Conservation (phyloP, 2,797 vertebrate genomes). For the Malacoraja senta region DNA sequence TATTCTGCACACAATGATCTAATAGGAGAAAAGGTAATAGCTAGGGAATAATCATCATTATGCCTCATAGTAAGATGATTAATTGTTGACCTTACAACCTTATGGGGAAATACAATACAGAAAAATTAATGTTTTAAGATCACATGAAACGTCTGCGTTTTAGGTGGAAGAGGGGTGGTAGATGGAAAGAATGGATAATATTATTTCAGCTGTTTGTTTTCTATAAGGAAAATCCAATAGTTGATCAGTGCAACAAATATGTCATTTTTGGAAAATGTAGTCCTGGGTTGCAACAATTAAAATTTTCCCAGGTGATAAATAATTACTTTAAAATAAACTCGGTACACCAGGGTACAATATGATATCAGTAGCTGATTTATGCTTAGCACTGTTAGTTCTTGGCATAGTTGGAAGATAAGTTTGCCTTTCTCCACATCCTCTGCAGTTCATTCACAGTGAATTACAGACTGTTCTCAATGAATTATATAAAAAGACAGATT, state of each 20-base stretch:
- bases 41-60: neutral
- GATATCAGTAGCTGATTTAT: neutral
- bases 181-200: neutral
- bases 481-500: constrained; percentile 36
- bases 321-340: neutral
- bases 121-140: neutral
- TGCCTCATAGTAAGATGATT: neutral
- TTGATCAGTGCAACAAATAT: neutral
- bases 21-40: neutral
- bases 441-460: constrained; percentile 1
- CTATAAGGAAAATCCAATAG: neutral
- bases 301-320: neutral
- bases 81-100: neutral
- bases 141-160: neutral
- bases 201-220: neutral
- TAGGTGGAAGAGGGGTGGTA: neutral
- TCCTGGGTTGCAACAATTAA: neutral
- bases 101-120: neutral
- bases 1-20: neutral
- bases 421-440: neutral
- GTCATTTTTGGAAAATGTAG: neutral
- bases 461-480: constrained; percentile 36
- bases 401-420: neutral
- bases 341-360: neutral
- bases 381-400: neutral